Evolutionary conservation across 2,113 vertebrate genomes (phyloP).

Genomic region (Mohoua ochrocephala): DNA sequence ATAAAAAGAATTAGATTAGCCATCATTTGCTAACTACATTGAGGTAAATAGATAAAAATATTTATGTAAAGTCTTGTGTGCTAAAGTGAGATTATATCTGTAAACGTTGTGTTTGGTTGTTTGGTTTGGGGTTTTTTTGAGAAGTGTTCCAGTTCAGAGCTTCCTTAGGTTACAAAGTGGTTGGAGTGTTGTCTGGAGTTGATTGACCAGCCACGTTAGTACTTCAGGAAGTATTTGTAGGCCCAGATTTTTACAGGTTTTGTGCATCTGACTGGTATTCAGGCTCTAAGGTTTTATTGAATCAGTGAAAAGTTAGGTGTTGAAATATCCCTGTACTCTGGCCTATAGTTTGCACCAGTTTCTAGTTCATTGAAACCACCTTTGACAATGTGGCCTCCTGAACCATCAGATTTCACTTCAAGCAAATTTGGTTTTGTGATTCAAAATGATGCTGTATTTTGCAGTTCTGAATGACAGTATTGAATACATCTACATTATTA

Average conservation of each 20-base stretch:
- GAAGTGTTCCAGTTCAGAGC: not conserved
- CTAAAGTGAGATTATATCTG: not conserved
- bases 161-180: not conserved
- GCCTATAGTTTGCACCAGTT: not conserved
- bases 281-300: not conserved
- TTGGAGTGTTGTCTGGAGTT: not conserved
- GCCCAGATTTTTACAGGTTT: not conserved
- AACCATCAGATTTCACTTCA: not conserved
- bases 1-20: not conserved
- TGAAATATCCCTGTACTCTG: not conserved
- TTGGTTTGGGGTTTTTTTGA: not conserved
- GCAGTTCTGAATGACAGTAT: not conserved
- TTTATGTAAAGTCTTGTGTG: not conserved
- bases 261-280: not conserved
- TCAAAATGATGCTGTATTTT: constrained; percentile 3
- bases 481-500: not conserved
- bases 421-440: not conserved
- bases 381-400: not conserved
- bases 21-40: not conserved
- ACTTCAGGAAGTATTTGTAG: not conserved
- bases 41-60: not conserved
- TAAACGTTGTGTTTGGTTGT: not conserved
- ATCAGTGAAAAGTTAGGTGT: not conserved
- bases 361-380: not conserved
- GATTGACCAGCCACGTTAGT: not conserved